Evolutionary conservation across 2,797 vertebrate genomes (phyloP).

Genomic region (Dermochelys coriacea): DNA sequence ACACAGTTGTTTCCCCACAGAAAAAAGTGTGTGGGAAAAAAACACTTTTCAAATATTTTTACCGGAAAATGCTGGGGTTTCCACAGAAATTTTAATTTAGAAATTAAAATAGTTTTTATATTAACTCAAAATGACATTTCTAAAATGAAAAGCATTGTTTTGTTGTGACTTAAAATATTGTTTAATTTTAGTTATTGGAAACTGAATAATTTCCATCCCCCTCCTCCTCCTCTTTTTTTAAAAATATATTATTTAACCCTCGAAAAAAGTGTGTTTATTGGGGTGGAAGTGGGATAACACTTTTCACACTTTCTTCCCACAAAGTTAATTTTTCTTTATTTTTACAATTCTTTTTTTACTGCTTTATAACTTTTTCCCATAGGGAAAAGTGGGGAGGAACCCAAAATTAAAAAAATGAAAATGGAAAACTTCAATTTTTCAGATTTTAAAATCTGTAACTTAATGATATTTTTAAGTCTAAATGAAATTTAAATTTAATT

Average conservation of each 20-base stretch:
- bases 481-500: background rate
- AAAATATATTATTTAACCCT: background rate
- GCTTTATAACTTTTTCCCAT: background rate
- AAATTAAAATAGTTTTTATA: background rate
- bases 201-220: background rate
- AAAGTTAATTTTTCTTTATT: background rate
- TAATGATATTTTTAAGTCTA: background rate
- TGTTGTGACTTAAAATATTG: background rate
- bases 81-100: background rate
- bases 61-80: background rate
- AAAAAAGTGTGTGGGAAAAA: background rate
- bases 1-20: background rate
- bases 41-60: background rate
- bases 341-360: background rate
- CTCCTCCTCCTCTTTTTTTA: background rate
- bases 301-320: background rate
- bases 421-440: background rate
- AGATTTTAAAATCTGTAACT: background rate
- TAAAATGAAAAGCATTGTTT: background rate
- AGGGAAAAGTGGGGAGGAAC: accelerated
- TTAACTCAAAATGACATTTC: background rate
- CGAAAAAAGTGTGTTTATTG: background rate
- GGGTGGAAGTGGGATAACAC: background rate
- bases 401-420: background rate
- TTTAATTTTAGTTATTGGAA: background rate